phyloP scores from a whole-genome alignment of 2,888 invertebrate species.

The Melieria omissa region DNA sequence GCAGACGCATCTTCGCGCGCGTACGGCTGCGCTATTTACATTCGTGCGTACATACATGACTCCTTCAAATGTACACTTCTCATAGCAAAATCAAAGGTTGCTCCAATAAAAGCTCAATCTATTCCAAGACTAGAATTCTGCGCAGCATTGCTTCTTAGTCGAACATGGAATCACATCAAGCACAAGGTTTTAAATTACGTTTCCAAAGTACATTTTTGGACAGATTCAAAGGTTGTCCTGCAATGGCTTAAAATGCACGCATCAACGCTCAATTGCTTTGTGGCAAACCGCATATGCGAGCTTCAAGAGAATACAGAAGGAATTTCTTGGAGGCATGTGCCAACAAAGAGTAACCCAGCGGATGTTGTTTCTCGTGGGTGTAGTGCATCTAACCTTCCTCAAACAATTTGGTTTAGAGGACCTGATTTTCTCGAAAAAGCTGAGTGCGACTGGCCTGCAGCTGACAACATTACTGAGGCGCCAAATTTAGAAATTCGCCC shows the following conservation, averaged over 20 bases:
- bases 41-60: neutral
- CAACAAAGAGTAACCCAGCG: conserved; percentile 27
- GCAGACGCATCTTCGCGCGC: conserved; percentile 24
- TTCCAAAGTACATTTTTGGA: conserved; percentile 20
- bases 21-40: conserved; percentile 24
- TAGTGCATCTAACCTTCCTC: conserved; percentile 18
- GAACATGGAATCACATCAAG: conserved; percentile 19
- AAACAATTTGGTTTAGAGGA: conserved; percentile 37
- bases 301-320: conserved; percentile 11
- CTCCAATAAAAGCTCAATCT: conserved; percentile 19
- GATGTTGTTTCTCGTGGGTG: conserved; percentile 35
- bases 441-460: conserved; percentile 18
- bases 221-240: conserved; percentile 33
- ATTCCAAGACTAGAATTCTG: conserved; percentile 28
- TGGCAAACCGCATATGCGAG: conserved; percentile 25
- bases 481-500: conserved; percentile 3
- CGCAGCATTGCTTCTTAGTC: conserved; percentile 23
- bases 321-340: conserved; percentile 6
- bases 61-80: neutral
- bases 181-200: neutral
- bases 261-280: conserved; percentile 16
- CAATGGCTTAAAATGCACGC: conserved; percentile 32
- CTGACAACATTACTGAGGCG: neutral
- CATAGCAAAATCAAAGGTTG: conserved; percentile 39
- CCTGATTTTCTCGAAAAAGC: conserved; percentile 25